Conservation (phyloP, 2,888 invertebrate genomes). For the Hypselothyrea guttata region DNA sequence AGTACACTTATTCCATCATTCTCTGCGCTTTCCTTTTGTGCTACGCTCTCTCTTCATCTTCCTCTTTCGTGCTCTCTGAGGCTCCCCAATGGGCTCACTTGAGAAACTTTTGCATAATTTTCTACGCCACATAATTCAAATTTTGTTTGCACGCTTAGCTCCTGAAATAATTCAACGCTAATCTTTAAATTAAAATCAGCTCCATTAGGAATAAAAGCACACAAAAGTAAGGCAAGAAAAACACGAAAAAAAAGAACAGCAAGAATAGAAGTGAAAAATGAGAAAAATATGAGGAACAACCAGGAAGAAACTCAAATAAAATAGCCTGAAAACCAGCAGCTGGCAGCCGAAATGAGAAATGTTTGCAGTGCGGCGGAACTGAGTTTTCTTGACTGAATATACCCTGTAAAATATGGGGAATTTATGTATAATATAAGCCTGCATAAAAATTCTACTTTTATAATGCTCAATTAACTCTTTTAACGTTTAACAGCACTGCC, state of each 20-base stretch:
- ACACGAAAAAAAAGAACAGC: too few relatives aligned
- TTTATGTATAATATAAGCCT: too few relatives aligned
- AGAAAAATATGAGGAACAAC: neutral
- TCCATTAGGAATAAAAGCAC: constrained; percentile 56
- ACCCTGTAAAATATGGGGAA: too few relatives aligned
- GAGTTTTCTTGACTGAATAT: neutral
- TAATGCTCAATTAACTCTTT: too few relatives aligned
- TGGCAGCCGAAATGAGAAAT: constrained; percentile 36
- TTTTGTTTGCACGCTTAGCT: constrained; percentile 45
- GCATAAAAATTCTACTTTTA: too few relatives aligned
- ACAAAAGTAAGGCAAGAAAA: neutral
- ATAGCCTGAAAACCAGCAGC: constrained; percentile 16
- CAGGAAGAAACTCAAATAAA: constrained; percentile 1
- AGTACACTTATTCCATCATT: neutral
- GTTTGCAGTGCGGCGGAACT: constrained; percentile 38
- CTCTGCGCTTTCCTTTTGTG: neutral
- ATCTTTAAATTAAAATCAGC: constrained; percentile 78
- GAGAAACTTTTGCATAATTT: constrained; percentile 52
- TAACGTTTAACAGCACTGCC: too few relatives aligned
- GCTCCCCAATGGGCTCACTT: constrained; percentile 13
- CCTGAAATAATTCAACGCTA: constrained; percentile 72
- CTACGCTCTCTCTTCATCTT: neutral
- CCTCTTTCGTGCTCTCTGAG: neutral
- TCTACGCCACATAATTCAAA: constrained; percentile 68
- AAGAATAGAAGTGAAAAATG: neutral